Conservation (phyloP, 2,113 vertebrate genomes). For the Cynopterus brachyotis region DNA sequence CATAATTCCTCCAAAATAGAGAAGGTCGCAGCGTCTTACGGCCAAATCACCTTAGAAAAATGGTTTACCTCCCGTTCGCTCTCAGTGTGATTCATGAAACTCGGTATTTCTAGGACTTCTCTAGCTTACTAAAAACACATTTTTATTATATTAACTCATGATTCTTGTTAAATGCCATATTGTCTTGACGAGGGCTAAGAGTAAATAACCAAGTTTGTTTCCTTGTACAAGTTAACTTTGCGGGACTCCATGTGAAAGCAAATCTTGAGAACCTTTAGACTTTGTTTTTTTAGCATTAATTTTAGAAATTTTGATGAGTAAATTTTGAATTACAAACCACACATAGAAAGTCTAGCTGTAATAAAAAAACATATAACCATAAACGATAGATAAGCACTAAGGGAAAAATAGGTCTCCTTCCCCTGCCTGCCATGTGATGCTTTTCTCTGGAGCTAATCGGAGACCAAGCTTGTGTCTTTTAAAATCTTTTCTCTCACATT, state of each 20-base stretch:
- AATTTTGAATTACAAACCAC: neutral
- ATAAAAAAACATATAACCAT: neutral
- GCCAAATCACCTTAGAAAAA: neutral
- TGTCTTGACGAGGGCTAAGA: neutral
- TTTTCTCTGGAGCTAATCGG: neutral
- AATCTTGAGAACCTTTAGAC: neutral
- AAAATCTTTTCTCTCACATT: neutral
- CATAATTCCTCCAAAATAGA: neutral
- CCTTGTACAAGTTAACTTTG: too few species aligned
- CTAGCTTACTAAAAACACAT: too few species aligned
- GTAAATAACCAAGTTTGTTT: too few species aligned
- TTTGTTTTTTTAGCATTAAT: neutral
- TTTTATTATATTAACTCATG: neutral
- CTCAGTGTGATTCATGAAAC: neutral
- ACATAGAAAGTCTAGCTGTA: neutral
- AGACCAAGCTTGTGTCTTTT: neutral
- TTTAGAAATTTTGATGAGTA: neutral
- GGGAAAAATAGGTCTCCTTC: accelerated
- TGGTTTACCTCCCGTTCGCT: accelerated
- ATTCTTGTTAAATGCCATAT: neutral
- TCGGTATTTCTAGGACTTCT: neutral
- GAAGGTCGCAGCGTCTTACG: neutral
- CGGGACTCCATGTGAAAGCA: neutral
- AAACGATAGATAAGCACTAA: neutral
- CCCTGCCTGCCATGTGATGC: accelerated